Conservation (phyloP, 2,113 vertebrate genomes). For the Archocentrus centrarchus region DNA sequence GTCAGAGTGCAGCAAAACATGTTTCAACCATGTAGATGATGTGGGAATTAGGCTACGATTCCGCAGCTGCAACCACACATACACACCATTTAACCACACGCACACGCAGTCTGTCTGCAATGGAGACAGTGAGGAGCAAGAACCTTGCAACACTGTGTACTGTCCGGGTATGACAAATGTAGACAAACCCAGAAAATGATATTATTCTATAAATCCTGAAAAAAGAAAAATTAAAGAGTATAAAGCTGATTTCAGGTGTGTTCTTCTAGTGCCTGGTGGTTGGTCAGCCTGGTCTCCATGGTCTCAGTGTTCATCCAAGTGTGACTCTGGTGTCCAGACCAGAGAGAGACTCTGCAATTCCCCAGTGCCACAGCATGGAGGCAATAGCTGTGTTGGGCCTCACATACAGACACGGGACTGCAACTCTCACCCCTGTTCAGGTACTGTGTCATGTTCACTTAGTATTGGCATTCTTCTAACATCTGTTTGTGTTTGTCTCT, state of each 20-base stretch:
- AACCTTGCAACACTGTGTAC: constrained; percentile 82
- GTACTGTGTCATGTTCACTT: constrained; percentile 55
- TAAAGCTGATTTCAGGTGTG: not conserved
- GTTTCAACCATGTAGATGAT: constrained; percentile 81
- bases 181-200: not conserved
- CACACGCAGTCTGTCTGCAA: constrained; percentile 66
- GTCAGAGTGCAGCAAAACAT: constrained; percentile 89
- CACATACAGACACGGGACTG: constrained; percentile 89
- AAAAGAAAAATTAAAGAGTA: not conserved
- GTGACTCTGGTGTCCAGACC: constrained; percentile 85
- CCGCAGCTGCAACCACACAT: constrained; percentile 79
- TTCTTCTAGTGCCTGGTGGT: constrained; percentile 74
- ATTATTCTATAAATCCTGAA: not conserved
- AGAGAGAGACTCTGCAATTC: constrained; percentile 83
- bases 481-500: not conserved
- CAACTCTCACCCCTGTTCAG: constrained; percentile 85
- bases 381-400: constrained; percentile 80
- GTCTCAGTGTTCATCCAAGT: constrained; percentile 84
- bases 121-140: constrained; percentile 81
- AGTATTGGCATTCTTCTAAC: not conserved
- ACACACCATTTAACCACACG: not conserved
- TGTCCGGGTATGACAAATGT: constrained; percentile 80
- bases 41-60: constrained; percentile 80
- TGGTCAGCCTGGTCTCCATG: constrained; percentile 86
- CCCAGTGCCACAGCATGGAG: constrained; percentile 70